These are phyloP conservation scores for Xiphophorus couchianus DNA, from an alignment of 2,113 vertebrate genomes.

Conservation along the genomic window DNA sequence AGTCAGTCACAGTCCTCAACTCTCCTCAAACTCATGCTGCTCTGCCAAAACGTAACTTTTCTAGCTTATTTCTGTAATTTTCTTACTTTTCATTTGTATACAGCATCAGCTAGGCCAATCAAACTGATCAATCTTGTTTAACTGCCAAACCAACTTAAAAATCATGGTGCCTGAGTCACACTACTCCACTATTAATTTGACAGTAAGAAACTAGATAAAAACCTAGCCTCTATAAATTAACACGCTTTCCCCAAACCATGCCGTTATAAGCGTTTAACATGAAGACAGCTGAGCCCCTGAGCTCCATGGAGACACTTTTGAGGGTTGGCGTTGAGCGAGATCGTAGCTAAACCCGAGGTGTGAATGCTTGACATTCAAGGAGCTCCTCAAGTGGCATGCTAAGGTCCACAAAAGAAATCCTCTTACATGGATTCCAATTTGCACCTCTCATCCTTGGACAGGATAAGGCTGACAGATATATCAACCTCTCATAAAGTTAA, in stretches of 20 bases:
- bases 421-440: slow-evolving; percentile 5
- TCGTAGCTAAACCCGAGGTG: slow-evolving; percentile 7
- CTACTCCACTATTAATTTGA: too few relatives aligned
- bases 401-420: slow-evolving; percentile 20
- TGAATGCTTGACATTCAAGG: slow-evolving; percentile 29
- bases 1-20: too few relatives aligned
- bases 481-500: background rate
- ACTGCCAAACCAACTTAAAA: too few relatives aligned
- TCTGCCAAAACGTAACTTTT: too few relatives aligned
- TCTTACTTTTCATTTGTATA: too few relatives aligned
- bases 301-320: background rate
- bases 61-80: too few relatives aligned
- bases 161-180: too few relatives aligned
- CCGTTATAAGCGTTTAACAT: background rate
- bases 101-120: too few relatives aligned
- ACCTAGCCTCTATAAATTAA: too few relatives aligned
- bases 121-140: too few relatives aligned
- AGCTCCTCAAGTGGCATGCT: slow-evolving; percentile 18
- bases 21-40: too few relatives aligned
- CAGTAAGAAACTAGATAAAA: too few relatives aligned
- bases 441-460: slow-evolving; percentile 30
- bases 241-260: background rate
- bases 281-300: slow-evolving; percentile 26
- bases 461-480: slow-evolving; percentile 3
- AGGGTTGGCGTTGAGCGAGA: background rate